Evolutionary conservation across 1,140 invertebrate species (phyloP).

Genomic region (Sycophaga agraensis): DNA sequence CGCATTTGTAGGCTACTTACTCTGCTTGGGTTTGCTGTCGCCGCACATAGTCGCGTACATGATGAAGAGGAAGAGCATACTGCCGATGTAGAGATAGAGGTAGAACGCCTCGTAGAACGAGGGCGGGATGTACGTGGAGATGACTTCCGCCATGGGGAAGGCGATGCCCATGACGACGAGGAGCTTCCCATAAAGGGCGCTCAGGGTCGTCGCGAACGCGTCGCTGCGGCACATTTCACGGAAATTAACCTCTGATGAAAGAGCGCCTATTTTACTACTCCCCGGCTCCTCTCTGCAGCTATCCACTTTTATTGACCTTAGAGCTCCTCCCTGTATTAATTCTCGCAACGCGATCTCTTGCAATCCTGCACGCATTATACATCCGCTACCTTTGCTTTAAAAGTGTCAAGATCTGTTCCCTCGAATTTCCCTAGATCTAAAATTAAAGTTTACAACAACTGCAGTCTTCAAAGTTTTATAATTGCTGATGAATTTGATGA

Average conservation of each 20-base stretch:
- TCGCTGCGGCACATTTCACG: slow-evolving; percentile 60
- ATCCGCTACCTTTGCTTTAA: too few species aligned
- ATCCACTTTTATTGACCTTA: too few species aligned
- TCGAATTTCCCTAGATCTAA: too few species aligned
- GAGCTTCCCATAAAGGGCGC: slow-evolving; percentile 90
- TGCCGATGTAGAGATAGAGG: slow-evolving; percentile 85
- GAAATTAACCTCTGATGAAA: slow-evolving; percentile 26
- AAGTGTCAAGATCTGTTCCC: too few species aligned
- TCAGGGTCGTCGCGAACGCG: slow-evolving; percentile 81
- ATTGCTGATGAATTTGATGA: too few species aligned
- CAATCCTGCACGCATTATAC: too few species aligned
- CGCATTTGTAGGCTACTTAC: slow-evolving; percentile 35
- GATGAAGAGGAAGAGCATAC: slow-evolving; percentile 84
- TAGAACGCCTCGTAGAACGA: slow-evolving; percentile 91
- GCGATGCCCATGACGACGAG: slow-evolving; percentile 92
- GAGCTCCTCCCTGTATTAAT: too few species aligned
- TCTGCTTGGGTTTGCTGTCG: slow-evolving; percentile 57
- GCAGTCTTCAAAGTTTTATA: too few species aligned
- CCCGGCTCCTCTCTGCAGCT: too few species aligned
- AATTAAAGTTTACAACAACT: too few species aligned
- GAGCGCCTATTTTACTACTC: too few species aligned
- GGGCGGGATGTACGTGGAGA: slow-evolving; percentile 87
- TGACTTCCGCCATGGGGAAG: slow-evolving; percentile 90
- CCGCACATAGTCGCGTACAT: slow-evolving; percentile 80
- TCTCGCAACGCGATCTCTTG: too few species aligned